These are phyloP conservation scores for Dasyurus viverrinus DNA, from an alignment of 2,113 vertebrate species.

Conservation along the genomic window DNA sequence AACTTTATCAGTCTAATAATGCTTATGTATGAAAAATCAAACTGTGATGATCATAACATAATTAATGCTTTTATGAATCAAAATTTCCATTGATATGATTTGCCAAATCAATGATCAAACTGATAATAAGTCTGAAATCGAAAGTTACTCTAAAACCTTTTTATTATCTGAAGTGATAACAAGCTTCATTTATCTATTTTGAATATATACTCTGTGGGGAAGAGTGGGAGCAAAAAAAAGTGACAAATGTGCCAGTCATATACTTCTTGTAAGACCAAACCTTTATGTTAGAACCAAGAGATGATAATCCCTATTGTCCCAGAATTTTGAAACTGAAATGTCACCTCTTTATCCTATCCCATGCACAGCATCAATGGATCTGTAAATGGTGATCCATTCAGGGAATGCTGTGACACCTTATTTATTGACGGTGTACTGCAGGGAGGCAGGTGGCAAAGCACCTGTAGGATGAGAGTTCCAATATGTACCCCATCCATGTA, in stretches of 20 bases:
- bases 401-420: not conserved
- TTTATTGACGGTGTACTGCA: not conserved
- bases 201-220: not conserved
- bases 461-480: constrained; percentile 14
- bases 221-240: not conserved
- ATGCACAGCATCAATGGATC: constrained; percentile 25
- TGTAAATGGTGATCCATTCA: not conserved
- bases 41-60: not conserved
- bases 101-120: not conserved
- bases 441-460: constrained; percentile 36
- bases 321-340: not conserved
- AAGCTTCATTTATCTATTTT: not conserved
- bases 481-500: rapidly evolving
- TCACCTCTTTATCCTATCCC: not conserved
- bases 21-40: not conserved
- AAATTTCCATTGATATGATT: not conserved
- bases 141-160: not conserved
- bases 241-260: not conserved
- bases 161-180: constrained; percentile 18
- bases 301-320: not conserved
- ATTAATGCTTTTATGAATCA: not conserved
- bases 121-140: not conserved
- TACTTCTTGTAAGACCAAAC: not conserved
- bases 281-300: rapidly evolving
- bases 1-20: not conserved